Evolutionary conservation across 2,797 vertebrate species (phyloP), one percentile per base, ranked within the genome.

Genomic region (Enteromius anoplus): DNA sequence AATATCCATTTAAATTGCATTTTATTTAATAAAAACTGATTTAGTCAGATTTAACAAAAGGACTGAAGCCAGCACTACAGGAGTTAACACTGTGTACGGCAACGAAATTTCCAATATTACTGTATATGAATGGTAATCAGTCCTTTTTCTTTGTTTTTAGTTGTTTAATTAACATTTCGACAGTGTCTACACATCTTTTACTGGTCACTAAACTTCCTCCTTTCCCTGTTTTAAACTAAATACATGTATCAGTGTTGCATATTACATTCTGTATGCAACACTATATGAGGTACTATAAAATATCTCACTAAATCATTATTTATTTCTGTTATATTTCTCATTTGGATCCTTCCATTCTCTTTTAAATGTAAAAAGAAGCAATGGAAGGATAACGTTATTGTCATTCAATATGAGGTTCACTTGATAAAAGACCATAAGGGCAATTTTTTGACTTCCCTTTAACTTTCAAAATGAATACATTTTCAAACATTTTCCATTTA

Each of bases 301-400:
- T 17, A 71, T 37, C 19, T 72, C 40, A 69, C 15, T 0, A 51
- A 79, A 79, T 55, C 66, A 37, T 55, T 40, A 17, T 55, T 79
- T 9, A 65, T 65, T 75, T n/a, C 10, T 64, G 17, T 75, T 78
- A n/a, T 69, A 32, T 51, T 78, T 75, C 51, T 78, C 23, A 45
- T 70, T 65, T 65, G 10, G 23, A 84, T 42, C 82, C 78, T 86
- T 86, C 78, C 15, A 86, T 86, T 86, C 82, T 75, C 82, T 81
- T 85, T 81, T 82, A 53, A 73, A 79, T 26, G 4, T 15, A 49
- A 78, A 86, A 81, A 81, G 82, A 84, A 42, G 29, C n/a, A 84
- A 86, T 84, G 40, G 82, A 86, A 86, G 78, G 78, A 84, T 81
- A 26, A 23, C 45, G n/a, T 73, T 23, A 9, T 68, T 75, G 19